These are phyloP conservation scores for Nowickia ferox DNA, from an alignment of 2,888 invertebrate genomes.

Conservation along the genomic window DNA sequence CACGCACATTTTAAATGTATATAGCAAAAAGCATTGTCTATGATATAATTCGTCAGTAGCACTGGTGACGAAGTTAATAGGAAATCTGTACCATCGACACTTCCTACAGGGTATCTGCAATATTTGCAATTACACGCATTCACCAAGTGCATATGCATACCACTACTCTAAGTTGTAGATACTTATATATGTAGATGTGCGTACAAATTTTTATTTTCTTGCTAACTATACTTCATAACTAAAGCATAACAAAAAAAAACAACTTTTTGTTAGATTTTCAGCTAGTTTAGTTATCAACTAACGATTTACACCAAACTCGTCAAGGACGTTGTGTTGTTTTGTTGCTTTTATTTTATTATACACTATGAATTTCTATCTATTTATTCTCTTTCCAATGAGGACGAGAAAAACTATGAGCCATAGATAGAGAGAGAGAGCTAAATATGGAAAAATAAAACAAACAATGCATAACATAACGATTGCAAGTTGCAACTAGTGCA, in stretches of 20 bases:
- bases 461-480: no score
- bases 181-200: not conserved
- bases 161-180: not conserved
- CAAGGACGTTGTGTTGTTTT: constrained; percentile 56
- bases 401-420: not conserved
- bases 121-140: not conserved
- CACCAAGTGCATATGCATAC: constrained; percentile 5
- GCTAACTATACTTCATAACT: not conserved
- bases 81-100: no score
- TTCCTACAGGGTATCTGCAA: no score
- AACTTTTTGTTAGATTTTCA: not conserved
- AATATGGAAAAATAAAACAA: not conserved
- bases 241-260: constrained; percentile 18
- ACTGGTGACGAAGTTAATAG: no score
- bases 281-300: constrained; percentile 45
- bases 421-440: not conserved
- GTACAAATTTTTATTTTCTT: not conserved
- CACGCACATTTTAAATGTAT: no score
- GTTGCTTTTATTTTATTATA: not conserved
- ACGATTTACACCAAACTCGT: constrained; percentile 49
- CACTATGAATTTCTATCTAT: not conserved
- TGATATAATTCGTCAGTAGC: no score
- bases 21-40: no score
- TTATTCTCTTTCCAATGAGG: not conserved
- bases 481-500: no score